phyloP scores from a whole-genome alignment of 2,888 invertebrate genomes.

The Noctua comes region DNA sequence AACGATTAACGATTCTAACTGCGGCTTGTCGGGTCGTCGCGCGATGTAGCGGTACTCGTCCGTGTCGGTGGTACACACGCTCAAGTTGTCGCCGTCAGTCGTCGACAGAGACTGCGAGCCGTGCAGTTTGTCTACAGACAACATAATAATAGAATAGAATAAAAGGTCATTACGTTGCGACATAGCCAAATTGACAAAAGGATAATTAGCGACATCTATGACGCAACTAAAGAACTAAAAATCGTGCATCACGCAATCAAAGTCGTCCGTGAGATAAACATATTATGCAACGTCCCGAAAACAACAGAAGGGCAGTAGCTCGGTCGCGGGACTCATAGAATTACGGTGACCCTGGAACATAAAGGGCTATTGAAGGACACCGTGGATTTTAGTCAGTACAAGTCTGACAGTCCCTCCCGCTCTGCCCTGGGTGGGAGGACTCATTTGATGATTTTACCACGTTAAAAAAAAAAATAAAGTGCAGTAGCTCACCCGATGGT shows the following conservation, averaged over 20 bases:
- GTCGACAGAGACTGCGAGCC: slow-evolving; percentile 83
- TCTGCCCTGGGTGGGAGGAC: too few species aligned
- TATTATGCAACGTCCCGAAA: background rate
- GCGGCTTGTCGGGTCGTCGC: slow-evolving; percentile 72
- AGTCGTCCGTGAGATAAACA: background rate
- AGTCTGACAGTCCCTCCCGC: too few species aligned
- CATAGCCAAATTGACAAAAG: background rate
- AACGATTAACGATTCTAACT: slow-evolving; percentile 75
- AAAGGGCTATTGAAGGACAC: too few species aligned
- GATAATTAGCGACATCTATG: background rate
- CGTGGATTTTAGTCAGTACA: too few species aligned
- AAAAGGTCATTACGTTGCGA: background rate
- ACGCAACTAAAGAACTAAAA: background rate
- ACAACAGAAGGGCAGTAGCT: background rate
- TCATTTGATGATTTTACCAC: too few species aligned
- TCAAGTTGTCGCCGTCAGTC: slow-evolving; percentile 83
- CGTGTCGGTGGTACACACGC: slow-evolving; percentile 83
- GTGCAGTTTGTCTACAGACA: slow-evolving; percentile 79
- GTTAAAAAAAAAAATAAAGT: too few species aligned
- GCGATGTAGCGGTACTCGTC: slow-evolving; percentile 77
- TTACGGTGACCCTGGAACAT: too few species aligned
- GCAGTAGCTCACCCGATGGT: too few species aligned
- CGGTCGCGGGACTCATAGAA: too few species aligned
- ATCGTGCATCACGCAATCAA: background rate
- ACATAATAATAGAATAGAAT: background rate